Evolutionary conservation across 2,888 invertebrate species (phyloP).

Genomic region (Drosophila prolongata): DNA sequence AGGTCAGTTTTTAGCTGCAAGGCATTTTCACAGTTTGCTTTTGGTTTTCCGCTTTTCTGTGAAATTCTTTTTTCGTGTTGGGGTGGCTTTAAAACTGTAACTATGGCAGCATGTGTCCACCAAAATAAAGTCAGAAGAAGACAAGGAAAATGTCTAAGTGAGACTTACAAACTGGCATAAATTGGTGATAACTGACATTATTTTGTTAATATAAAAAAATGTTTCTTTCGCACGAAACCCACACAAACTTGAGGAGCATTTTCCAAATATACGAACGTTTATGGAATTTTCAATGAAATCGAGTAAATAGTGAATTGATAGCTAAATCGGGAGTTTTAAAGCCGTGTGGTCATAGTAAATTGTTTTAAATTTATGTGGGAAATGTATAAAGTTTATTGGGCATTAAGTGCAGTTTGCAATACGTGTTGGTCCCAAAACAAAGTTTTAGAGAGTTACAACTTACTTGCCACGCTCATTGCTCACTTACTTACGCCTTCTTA

Average conservation of each 20-base stretch:
- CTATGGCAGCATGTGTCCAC: no score
- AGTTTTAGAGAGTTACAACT: constrained; percentile 55
- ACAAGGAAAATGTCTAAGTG: no score
- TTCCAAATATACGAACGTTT: constrained; percentile 51
- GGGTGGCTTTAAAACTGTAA: constrained; percentile 47
- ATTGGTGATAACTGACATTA: no score
- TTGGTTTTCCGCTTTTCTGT: constrained; percentile 6
- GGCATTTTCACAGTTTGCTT: constrained; percentile 30
- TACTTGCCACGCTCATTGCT: constrained; percentile 26
- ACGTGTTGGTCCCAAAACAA: constrained; percentile 22
- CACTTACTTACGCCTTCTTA: constrained; percentile 64
- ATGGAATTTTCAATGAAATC: constrained; percentile 56
- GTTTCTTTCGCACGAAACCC: neutral
- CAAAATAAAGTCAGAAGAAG: no score
- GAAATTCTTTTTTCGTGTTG: constrained; percentile 49
- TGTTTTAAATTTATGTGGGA: constrained; percentile 50
- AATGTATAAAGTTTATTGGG: constrained; percentile 47
- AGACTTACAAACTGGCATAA: no score
- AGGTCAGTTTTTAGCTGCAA: constrained; percentile 30
- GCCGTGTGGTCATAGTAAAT: constrained; percentile 44
- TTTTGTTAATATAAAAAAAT: no score
- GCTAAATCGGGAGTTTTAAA: constrained; percentile 21
- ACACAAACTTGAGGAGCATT: constrained; percentile 35
- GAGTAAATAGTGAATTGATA: constrained; percentile 5
- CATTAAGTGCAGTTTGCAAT: constrained; percentile 28